Evolutionary conservation across 1,140 invertebrate genomes (phyloP).

Genomic region (Drosophila nannoptera): DNA sequence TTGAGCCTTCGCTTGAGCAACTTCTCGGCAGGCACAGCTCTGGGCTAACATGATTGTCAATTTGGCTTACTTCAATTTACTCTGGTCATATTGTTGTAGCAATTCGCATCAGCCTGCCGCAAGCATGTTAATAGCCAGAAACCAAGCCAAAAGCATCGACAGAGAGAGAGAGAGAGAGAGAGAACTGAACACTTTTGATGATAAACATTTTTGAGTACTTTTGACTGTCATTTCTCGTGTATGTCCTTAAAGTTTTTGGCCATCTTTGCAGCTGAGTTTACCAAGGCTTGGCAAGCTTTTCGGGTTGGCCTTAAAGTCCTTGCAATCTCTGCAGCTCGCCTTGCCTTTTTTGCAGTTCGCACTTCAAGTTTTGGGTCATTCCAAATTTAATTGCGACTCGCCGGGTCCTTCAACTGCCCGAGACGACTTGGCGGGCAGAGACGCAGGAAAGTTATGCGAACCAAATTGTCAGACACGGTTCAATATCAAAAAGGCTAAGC

Average conservation of each 20-base stretch:
- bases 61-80: slow-evolving; percentile 70
- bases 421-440: background rate
- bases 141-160: background rate
- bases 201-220: slow-evolving; percentile 52
- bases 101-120: slow-evolving; percentile 52
- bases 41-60: slow-evolving; percentile 60
- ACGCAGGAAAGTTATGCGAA: background rate
- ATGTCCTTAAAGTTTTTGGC: too few relatives aligned
- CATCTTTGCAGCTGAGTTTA: slow-evolving; percentile 17
- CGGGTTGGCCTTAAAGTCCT: slow-evolving; percentile 5
- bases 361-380: background rate
- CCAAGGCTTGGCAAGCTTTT: background rate
- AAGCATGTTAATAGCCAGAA: slow-evolving; percentile 10
- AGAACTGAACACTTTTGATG: slow-evolving; percentile 21
- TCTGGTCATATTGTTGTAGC: slow-evolving; percentile 33
- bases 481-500: too few relatives aligned
- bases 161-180: too few relatives aligned
- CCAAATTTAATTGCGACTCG: background rate
- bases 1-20: slow-evolving; percentile 30
- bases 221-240: slow-evolving; percentile 14
- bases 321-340: background rate
- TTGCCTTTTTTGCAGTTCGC: background rate
- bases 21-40: slow-evolving; percentile 23
- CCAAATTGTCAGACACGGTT: too few relatives aligned
- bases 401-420: background rate